Percentiles rank a stretch among this genome's conserved stretches.
phyloP scores from a whole-genome alignment of 2,797 vertebrate genomes.

The Decapterus maruadsi region DNA sequence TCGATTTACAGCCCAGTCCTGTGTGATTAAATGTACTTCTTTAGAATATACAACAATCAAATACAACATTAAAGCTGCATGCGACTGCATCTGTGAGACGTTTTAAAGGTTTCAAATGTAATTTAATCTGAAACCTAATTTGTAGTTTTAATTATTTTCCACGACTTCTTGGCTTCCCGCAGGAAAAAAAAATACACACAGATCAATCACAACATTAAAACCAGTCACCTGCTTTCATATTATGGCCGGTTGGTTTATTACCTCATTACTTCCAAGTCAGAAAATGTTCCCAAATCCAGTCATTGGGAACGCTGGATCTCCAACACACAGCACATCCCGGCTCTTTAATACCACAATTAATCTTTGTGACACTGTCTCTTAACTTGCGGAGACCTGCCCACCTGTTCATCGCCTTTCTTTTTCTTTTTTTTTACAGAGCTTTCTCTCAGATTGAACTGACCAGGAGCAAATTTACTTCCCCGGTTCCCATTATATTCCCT shows the following conservation, averaged over 20 bases:
- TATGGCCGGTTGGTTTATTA: background rate
- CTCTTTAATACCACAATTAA: conserved; percentile 12
- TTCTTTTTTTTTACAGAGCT: background rate
- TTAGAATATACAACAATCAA: too few relatives aligned
- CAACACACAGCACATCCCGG: conserved; percentile 2
- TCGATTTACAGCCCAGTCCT: too few relatives aligned
- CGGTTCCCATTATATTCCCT: conserved; percentile 1
- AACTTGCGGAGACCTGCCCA: background rate
- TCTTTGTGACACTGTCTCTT: conserved; percentile 16
- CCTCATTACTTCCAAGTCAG: background rate
- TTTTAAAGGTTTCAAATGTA: too few relatives aligned
- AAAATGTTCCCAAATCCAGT: background rate
- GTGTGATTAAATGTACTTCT: too few relatives aligned
- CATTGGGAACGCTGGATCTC: conserved; percentile 10
- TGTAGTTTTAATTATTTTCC: too few relatives aligned
- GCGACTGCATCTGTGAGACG: too few relatives aligned
- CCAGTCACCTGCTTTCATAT: too few relatives aligned
- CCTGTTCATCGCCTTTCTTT: background rate
- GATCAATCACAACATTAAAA: too few relatives aligned
- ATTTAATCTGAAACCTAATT: too few relatives aligned
- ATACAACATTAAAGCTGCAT: too few relatives aligned
- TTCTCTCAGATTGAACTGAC: conserved; percentile 25
- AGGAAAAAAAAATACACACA: too few relatives aligned
- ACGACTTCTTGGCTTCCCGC: too few relatives aligned
- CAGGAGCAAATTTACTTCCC: conserved; percentile 1